Evolutionary conservation across 2,113 vertebrate genomes (phyloP).

Genomic region (Sclerurus mexicanus): DNA sequence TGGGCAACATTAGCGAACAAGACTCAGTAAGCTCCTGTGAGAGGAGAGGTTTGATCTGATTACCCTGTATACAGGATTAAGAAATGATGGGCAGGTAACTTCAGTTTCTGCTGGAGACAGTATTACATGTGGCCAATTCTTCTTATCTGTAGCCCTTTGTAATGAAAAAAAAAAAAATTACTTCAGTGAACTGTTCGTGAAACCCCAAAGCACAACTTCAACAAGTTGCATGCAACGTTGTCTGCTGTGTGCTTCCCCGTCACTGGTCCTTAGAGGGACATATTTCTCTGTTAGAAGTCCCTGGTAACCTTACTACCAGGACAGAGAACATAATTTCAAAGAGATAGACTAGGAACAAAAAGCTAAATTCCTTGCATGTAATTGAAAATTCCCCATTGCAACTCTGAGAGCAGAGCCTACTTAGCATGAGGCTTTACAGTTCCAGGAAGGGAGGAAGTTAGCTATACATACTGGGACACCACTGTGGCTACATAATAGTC

Average conservation of each 20-base stretch:
- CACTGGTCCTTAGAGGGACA: fast-evolving
- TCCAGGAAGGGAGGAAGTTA: background rate
- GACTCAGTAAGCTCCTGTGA: background rate
- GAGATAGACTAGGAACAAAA: background rate
- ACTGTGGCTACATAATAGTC: background rate
- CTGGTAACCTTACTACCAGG: background rate
- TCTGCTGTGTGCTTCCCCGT: background rate
- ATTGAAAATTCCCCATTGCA: background rate
- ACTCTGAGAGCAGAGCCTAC: background rate
- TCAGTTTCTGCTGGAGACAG: background rate
- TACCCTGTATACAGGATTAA: background rate
- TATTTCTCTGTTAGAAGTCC: background rate
- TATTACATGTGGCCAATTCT: background rate
- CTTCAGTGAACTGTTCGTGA: background rate
- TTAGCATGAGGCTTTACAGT: background rate
- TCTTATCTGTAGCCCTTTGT: background rate
- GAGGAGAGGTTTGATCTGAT: background rate
- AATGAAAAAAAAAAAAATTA: background rate
- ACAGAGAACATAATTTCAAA: background rate
- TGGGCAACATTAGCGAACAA: background rate
- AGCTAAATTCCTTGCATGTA: background rate
- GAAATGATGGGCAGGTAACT: background rate
- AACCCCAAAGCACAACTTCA: fast-evolving
- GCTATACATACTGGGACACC: background rate
- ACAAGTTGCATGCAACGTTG: background rate